Evolutionary conservation across 2,888 invertebrate species (phyloP).

Genomic region (Euspilapteryx auroguttella): DNA sequence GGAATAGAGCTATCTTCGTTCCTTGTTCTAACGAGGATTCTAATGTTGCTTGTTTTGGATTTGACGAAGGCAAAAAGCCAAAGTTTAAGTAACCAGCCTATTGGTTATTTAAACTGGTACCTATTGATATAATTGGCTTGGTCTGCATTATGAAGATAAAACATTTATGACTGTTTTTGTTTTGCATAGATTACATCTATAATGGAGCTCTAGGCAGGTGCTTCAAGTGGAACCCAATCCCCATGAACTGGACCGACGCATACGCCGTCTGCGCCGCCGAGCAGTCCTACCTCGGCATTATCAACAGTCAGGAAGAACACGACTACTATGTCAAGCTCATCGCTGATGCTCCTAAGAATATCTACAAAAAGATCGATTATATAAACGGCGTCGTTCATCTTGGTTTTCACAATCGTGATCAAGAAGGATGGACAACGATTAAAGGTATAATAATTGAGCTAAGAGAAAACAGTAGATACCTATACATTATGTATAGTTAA

Average conservation of each 20-base stretch:
- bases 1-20: no score
- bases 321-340: conserved; percentile 18
- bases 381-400: conserved; percentile 10
- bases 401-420: not conserved
- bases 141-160: not conserved
- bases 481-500: no score
- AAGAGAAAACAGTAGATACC: no score
- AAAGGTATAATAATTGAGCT: no score
- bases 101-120: no score
- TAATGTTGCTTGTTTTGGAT: no score
- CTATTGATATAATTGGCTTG: not conserved
- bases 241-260: conserved; percentile 29
- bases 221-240: conserved; percentile 29
- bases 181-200: conserved; percentile 28
- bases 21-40: no score
- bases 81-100: no score
- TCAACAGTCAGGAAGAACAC: conserved; percentile 23
- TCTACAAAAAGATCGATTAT: conserved; percentile 6
- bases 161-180: conserved; percentile 8
- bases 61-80: no score
- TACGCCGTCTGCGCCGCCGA: conserved; percentile 23
- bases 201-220: conserved; percentile 18
- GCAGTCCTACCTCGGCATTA: conserved; percentile 25
- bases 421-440: conserved; percentile 14
- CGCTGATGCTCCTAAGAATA: conserved; percentile 15